phyloP scores from a whole-genome alignment of 2,797 vertebrate genomes.

The Streptopelia turtur region DNA sequence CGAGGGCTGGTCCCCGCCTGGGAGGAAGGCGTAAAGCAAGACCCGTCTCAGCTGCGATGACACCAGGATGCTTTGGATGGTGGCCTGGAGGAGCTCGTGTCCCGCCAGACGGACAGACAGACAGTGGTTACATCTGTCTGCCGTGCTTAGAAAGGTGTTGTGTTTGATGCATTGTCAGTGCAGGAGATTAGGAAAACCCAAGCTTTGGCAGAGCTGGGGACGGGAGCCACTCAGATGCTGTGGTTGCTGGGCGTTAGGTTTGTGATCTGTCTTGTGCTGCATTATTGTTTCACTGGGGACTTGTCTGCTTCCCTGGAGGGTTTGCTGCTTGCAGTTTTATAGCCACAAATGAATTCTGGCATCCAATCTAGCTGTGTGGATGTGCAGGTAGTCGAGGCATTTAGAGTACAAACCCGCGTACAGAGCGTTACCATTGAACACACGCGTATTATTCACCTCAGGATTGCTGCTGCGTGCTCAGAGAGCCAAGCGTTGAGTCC shows the following conservation, averaged over 20 bases:
- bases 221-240: conserved; percentile 24
- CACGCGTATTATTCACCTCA: not conserved
- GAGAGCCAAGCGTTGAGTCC: not conserved
- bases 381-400: conserved; percentile 2
- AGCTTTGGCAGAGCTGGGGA: conserved; percentile 3
- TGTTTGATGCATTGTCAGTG: not conserved
- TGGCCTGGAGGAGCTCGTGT: not conserved
- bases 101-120: not conserved
- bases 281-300: conserved; percentile 27
- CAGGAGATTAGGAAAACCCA: not conserved
- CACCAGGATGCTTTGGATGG: not conserved
- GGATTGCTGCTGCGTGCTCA: not conserved
- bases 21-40: not conserved
- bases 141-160: not conserved
- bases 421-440: not conserved
- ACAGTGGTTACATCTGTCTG: conserved; percentile 25
- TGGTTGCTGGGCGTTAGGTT: conserved; percentile 43
- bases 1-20: not conserved
- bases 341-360: conserved; percentile 58
- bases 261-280: not conserved
- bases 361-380: not conserved
- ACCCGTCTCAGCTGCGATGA: not conserved
- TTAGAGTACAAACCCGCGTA: not conserved
- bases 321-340: conserved; percentile 19
- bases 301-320: conserved; percentile 19